Conservation (phyloP, 2,113 vertebrate genomes). For the Brachypodius melanocephalos region DNA sequence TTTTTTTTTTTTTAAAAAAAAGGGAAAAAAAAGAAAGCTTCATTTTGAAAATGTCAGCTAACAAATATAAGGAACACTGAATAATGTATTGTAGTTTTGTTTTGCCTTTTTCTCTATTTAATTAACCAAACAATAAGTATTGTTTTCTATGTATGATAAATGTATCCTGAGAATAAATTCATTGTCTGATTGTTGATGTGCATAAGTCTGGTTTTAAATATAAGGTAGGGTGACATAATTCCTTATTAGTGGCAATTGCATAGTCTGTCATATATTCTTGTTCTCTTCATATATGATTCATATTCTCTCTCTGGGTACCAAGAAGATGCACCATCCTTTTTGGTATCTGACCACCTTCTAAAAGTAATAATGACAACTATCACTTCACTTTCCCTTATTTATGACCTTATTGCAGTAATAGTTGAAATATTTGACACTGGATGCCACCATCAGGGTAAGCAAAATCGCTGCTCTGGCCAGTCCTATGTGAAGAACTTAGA, state of each 20-base stretch:
- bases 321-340: background rate
- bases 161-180: constrained; percentile 60
- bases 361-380: background rate
- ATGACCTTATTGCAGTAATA: background rate
- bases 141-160: constrained; percentile 53
- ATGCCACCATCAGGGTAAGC: background rate
- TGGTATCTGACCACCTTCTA: background rate
- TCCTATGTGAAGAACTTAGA: background rate
- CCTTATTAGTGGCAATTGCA: background rate
- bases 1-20: background rate
- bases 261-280: background rate
- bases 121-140: constrained; percentile 59
- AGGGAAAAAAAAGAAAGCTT: background rate
- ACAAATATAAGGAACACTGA: constrained; percentile 37
- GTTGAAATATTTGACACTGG: background rate
- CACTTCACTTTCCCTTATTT: background rate
- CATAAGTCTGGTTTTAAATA: constrained; percentile 29
- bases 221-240: background rate
- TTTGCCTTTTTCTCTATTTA: constrained; percentile 27
- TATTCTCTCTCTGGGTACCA: background rate
- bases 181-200: constrained; percentile 44
- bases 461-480: background rate
- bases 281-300: background rate
- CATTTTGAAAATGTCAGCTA: constrained; percentile 53
- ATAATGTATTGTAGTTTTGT: constrained; percentile 48